Evolutionary conservation across 2,888 invertebrate genomes (phyloP), one percentile per base, ranked within the genome.

Genomic region (Pemphredon lugubris): DNA sequence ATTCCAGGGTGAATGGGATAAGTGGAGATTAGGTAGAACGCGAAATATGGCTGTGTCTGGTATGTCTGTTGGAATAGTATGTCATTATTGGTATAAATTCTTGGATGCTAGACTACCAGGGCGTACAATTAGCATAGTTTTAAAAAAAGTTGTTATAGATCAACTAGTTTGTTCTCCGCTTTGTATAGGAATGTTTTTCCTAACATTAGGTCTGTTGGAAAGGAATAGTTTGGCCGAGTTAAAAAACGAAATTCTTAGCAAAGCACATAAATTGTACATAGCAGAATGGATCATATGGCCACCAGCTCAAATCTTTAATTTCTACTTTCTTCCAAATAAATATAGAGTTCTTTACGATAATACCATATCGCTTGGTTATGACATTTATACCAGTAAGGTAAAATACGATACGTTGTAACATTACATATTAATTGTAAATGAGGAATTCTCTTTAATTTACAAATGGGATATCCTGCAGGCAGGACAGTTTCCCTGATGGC

Each of bases 221-320:
- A 91, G 92, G 7, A 91, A 92, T 68, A 92, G 92, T 1, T 85
- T 91, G 51, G 86, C 91, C 13, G 93, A 94, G 79, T 92, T 96
- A 58, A 91, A 92, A 73, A 89, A 91, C 39, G 96, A 96, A 90
- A 91, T 96, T 30, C 91, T 91, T 79, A 90, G 92, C 23, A 97
- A 97, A 89, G 96, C 95, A 16, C 93, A 93, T 91, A 93, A 91
- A 76, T 90, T 98, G 9, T 97, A 97, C 86, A 91, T 93, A 50
- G 97, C 96, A 0, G 98, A 98, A 88, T 97, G 97, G 96, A 87
- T 96, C 4, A 93, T 98, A 21, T 98, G 98, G 97, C 97, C 98
- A 0, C 95, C 96, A 4, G 97, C 97, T 0, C 98, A 98, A 89
- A 91, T 96, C 40, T 91, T 98, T n/a, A 98, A 98, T 89, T 98